phyloP scores from a whole-genome alignment of 1,140 invertebrate species.

The Sinonovacula constricta region DNA sequence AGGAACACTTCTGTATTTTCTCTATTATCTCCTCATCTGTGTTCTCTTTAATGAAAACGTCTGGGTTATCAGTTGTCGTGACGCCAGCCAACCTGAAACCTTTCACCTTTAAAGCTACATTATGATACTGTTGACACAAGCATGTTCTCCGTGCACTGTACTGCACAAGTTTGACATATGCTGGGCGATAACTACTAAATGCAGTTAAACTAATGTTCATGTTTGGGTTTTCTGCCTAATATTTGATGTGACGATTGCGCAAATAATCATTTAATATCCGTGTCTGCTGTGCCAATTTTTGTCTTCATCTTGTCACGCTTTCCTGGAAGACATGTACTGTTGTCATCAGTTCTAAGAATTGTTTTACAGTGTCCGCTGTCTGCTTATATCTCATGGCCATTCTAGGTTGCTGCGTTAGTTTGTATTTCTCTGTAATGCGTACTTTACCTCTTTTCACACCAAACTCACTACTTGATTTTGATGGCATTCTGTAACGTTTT shows the following conservation, averaged over 20 bases:
- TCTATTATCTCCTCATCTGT: slow-evolving; percentile 16
- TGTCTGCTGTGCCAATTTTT: not conserved
- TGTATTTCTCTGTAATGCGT: not conserved
- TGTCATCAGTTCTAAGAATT: slow-evolving; percentile 4
- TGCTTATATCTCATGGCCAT: not conserved
- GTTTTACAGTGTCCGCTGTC: not conserved
- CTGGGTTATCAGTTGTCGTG: slow-evolving; percentile 36
- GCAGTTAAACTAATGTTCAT: slow-evolving; percentile 23
- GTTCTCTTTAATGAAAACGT: slow-evolving; percentile 8
- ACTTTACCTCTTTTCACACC: slow-evolving; percentile 2
- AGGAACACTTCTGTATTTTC: not conserved
- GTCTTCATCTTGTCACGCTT: not conserved
- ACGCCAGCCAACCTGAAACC: not conserved
- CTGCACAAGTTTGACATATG: slow-evolving; percentile 17
- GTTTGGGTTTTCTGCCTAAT: slow-evolving; percentile 11
- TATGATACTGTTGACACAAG: slow-evolving; percentile 50
- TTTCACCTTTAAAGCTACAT: slow-evolving; percentile 44
- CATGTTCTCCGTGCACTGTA: slow-evolving; percentile 38
- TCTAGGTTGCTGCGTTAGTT: not conserved
- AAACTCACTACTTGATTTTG: not conserved
- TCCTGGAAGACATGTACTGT: slow-evolving; percentile 7
- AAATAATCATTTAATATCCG: slow-evolving; percentile 24
- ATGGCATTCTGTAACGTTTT: not conserved
- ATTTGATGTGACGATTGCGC: slow-evolving; percentile 33
- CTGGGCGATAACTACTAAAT: slow-evolving; percentile 37